These are phyloP conservation scores for Stegophylla sp. DNA, from an alignment of 2,888 invertebrate genomes.

Conservation along the genomic window DNA sequence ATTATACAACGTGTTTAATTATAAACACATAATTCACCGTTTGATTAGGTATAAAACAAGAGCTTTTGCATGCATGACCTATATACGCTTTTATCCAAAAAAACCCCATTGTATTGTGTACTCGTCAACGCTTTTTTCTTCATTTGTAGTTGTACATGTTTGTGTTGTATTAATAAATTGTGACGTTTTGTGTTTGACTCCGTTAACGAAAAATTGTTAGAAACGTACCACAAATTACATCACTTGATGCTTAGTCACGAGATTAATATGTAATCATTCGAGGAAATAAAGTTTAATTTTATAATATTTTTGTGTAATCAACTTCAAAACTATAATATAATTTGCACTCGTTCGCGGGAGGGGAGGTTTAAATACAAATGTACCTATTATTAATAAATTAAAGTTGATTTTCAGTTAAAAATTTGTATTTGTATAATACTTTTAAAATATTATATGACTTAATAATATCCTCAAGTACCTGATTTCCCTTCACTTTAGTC, in stretches of 20 bases:
- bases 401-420: slow-evolving; percentile 7
- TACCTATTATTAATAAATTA: not conserved
- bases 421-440: no score
- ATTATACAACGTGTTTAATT: slow-evolving; percentile 15
- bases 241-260: slow-evolving; percentile 20
- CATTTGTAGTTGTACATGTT: slow-evolving; percentile 49
- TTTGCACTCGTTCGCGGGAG: not conserved
- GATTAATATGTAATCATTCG: slow-evolving; percentile 19
- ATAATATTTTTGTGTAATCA: slow-evolving; percentile 10
- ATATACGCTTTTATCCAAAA: slow-evolving; percentile 48
- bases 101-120: slow-evolving; percentile 54
- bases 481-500: not conserved
- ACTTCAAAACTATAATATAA: slow-evolving; percentile 1
- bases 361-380: not conserved
- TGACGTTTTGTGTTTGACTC: slow-evolving; percentile 42
- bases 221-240: slow-evolving; percentile 32
- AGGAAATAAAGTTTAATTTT: slow-evolving; percentile 20
- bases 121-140: slow-evolving; percentile 59
- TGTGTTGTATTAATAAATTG: slow-evolving; percentile 49
- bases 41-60: slow-evolving; percentile 32
- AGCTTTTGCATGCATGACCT: slow-evolving; percentile 58
- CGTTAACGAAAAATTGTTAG: slow-evolving; percentile 32
- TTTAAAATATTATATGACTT: no score
- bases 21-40: slow-evolving; percentile 28
- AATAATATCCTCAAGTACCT: not conserved